Percentiles rank a stretch among this genome's conserved stretches.
Conservation (phyloP, 2,113 vertebrate species). For the Eurypyga helias region DNA sequence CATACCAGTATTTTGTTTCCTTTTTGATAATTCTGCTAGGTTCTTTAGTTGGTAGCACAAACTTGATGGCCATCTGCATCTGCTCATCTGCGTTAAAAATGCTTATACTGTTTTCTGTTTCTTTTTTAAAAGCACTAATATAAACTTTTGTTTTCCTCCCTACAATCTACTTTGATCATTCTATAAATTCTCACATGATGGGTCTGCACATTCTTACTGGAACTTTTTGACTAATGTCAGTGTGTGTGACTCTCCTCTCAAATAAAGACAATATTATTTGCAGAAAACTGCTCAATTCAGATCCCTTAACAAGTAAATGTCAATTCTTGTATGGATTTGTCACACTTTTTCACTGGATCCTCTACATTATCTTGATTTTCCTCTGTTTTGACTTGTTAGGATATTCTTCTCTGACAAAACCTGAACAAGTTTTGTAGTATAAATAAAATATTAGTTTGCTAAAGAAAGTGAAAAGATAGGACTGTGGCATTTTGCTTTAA, state of each 20-base stretch:
- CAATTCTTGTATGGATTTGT: neutral
- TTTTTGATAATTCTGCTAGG: neutral
- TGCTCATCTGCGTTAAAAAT: neutral
- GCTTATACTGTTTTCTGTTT: neutral
- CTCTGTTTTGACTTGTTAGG: neutral
- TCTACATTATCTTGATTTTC: neutral
- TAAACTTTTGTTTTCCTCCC: neutral
- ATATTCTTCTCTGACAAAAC: neutral
- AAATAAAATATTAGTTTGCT: neutral
- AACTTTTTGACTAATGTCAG: neutral
- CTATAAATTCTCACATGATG: neutral
- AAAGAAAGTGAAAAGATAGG: neutral
- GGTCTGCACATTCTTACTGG: neutral
- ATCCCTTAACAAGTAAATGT: neutral
- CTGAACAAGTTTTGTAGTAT: neutral
- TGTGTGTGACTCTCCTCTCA: neutral
- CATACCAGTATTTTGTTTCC: neutral
- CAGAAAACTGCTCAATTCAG: neutral
- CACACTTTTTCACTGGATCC: neutral
- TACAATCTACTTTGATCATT: neutral
- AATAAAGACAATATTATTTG: neutral
- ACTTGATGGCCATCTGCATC: neutral
- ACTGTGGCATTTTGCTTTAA: neutral
- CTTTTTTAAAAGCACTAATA: neutral
- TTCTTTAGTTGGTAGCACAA: neutral